Base-by-base conservation (phyloP, 1,140 invertebrate species). In the Sweltsa coloradensis region DNA sequence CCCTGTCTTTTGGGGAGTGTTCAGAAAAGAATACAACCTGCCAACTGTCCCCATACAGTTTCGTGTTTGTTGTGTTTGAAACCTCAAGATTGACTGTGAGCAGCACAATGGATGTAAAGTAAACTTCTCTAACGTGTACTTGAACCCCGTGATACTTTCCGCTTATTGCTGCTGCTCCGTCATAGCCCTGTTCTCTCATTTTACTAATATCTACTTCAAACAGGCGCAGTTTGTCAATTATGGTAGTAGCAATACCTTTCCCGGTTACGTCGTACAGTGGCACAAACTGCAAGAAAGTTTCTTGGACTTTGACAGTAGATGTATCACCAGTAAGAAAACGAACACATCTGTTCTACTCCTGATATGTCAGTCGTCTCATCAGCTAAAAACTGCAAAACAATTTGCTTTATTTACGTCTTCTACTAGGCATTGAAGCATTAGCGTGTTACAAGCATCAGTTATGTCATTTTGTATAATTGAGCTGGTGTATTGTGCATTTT, bases 91-190 rank as follows among this genome's bases (percentile, higher is more conserved):
- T 65, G 55, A 53, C 27, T 55, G 54, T 56, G 58, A 47, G 51
- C 59, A 53, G 54, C 58, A 52, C 54, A 63, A 53, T 54, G 57
- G 37, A 52, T 51, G 50, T 52, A 61, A 40, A 40, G 23, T 16
- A 55, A 47, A 47, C 53, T 50, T 57, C 46, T 49, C 54, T 54
- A 43, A 67, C 62, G 41, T 50, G 45, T 51, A 60, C 50, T 50
- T 60, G 55, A 14, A 57, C 54, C 19, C 56, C 57, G 31, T 54
- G 56, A 40, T 54, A 59, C 31, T 41, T 37, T 18, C 55, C 57
- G 36, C 47, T 39, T 51, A 62, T 62, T 41, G 54, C 56, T 23
- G 36, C 40, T 7, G 53, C 55, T 37, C 53, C 57, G 26, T 60
- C 56, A 41, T 60, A 60, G n/a, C 56, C 51, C 49, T 62, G 59